phyloP scores from a whole-genome alignment of 1,140 invertebrate species.

The Portunus trituberculatus region DNA sequence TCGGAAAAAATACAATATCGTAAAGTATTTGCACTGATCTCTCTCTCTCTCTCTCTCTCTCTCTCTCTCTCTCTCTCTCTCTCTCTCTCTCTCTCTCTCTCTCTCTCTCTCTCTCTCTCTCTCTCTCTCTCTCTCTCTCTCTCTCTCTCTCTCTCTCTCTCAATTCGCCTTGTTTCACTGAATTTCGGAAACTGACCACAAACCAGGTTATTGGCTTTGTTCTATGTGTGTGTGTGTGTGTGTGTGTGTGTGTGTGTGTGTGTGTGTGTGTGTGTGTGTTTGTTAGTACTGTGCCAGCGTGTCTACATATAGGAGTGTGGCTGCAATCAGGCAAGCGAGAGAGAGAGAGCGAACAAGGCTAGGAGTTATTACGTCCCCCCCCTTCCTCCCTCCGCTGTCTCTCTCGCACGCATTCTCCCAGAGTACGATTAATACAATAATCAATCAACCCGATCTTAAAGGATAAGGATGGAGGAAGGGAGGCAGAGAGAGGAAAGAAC shows the following conservation, averaged over 20 bases:
- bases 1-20: neutral
- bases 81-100: too few relatives aligned
- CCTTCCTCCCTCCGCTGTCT: neutral
- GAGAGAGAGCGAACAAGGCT: neutral
- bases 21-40: too few relatives aligned
- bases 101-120: too few relatives aligned
- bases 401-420: neutral
- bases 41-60: too few relatives aligned
- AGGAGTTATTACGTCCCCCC: too few relatives aligned
- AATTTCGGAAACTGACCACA: neutral
- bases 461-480: neutral
- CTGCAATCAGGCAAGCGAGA: neutral
- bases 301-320: too few relatives aligned
- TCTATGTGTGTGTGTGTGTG: neutral
- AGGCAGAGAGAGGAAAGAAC: neutral
- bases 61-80: too few relatives aligned
- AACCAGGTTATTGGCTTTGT: too few relatives aligned
- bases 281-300: neutral
- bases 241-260: conserved; percentile 12
- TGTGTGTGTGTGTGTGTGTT: neutral
- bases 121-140: too few relatives aligned
- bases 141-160: too few relatives aligned
- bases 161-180: neutral
- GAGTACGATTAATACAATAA: conserved; percentile 24
- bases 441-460: neutral